Evolutionary conservation across 2,113 vertebrate species (phyloP).

Genomic region (Ochotona curzoniae): DNA sequence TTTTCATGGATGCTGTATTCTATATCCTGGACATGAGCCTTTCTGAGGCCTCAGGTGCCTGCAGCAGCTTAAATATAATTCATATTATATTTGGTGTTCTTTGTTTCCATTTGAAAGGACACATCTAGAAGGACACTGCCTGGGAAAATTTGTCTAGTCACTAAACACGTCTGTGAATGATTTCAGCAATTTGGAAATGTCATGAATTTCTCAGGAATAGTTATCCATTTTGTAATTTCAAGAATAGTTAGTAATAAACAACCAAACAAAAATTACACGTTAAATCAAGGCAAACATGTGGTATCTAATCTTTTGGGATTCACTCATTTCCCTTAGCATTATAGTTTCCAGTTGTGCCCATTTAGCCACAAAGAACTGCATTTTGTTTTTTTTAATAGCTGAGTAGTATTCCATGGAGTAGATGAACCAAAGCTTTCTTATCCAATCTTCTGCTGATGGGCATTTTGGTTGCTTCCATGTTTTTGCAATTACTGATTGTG

Average conservation of each 20-base stretch:
- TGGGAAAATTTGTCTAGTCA: constrained; percentile 32
- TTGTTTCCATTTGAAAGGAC: constrained; percentile 9
- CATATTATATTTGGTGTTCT: not conserved
- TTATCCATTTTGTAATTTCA: not conserved
- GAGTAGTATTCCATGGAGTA: too few relatives aligned
- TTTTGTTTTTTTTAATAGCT: too few relatives aligned
- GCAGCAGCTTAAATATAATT: not conserved
- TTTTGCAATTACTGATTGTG: too few relatives aligned
- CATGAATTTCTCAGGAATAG: constrained; percentile 23
- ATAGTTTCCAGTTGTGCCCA: too few relatives aligned
- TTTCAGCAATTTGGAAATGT: constrained; percentile 37
- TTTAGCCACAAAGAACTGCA: too few relatives aligned
- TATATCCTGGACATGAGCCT: not conserved
- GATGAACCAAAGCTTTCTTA: too few relatives aligned
- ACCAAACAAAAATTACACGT: too few relatives aligned
- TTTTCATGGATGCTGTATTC: not conserved
- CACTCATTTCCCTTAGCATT: too few relatives aligned
- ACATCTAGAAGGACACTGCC: not conserved
- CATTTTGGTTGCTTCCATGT: too few relatives aligned
- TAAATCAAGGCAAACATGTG: too few relatives aligned
- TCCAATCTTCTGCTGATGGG: too few relatives aligned
- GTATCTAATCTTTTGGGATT: too few relatives aligned
- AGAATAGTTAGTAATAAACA: not conserved
- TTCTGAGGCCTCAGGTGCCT: not conserved
- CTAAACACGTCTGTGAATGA: constrained; percentile 10